Evolutionary conservation across 1,140 invertebrate species (phyloP).

Genomic region (Aphelenchoides avenae): DNA sequence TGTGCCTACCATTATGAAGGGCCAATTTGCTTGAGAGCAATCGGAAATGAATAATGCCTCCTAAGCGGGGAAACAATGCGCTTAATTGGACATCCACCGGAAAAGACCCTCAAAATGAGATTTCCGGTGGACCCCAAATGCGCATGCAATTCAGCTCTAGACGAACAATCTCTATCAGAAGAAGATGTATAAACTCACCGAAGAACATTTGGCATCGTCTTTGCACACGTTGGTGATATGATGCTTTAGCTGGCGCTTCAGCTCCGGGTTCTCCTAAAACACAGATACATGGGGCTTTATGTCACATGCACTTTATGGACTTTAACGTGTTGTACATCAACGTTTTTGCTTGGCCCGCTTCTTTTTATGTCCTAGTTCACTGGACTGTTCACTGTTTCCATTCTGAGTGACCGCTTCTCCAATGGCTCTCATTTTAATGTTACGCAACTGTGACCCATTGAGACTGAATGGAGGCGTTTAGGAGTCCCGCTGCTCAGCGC

Average conservation of each 20-base stretch:
- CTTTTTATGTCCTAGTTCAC: too few species aligned
- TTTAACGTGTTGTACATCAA: too few species aligned
- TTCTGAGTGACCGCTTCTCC: too few species aligned
- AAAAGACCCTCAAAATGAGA: not conserved
- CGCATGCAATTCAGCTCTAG: not conserved
- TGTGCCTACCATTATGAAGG: too few species aligned
- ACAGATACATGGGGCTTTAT: too few species aligned
- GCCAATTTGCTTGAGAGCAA: conserved; percentile 5
- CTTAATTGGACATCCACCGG: not conserved
- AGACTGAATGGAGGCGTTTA: too few species aligned
- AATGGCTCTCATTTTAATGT: too few species aligned
- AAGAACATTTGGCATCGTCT: conserved; percentile 39
- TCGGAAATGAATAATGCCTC: conserved; percentile 5
- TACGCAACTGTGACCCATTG: too few species aligned
- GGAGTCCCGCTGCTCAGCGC: too few species aligned
- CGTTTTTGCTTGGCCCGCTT: too few species aligned
- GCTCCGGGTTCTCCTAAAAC: conserved; percentile 36
- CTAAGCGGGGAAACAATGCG: conserved; percentile 4
- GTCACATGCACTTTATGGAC: too few species aligned
- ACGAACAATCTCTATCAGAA: not conserved
- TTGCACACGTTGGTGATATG: conserved; percentile 37
- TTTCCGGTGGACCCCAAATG: not conserved
- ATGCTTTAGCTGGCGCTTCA: conserved; percentile 31
- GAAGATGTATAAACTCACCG: conserved; percentile 24
- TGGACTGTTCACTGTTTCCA: too few species aligned